Percentiles rank a stretch among this genome's conserved stretches.
Evolutionary conservation across 2,888 invertebrate genomes (phyloP).

Genomic region (Iphiclides podalirius): DNA sequence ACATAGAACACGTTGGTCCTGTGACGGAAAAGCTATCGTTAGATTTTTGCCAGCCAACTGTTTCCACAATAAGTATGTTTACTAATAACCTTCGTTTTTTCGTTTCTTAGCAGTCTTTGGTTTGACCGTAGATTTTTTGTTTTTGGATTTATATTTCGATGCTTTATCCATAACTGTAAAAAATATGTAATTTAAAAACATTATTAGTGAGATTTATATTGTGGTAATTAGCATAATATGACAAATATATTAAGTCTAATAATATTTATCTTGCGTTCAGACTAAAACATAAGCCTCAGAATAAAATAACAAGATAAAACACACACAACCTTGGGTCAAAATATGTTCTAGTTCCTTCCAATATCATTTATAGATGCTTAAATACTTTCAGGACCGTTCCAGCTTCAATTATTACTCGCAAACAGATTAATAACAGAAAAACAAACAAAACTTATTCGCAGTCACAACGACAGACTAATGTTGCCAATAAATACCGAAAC

Average conservation of each 20-base stretch:
- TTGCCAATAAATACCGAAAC: conserved; percentile 8
- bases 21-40: neutral
- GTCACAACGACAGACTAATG: neutral
- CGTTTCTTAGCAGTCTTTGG: conserved; percentile 57
- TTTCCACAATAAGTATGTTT: neutral
- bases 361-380: no score
- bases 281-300: no score
- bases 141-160: conserved; percentile 53
- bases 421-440: no score
- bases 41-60: neutral
- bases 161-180: conserved; percentile 58
- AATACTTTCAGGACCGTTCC: no score
- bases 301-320: no score
- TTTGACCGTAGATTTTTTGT: conserved; percentile 53
- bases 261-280: no score
- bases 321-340: no score
- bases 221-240: no score
- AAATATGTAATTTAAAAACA: neutral
- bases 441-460: neutral
- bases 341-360: no score
- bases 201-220: no score
- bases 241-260: no score
- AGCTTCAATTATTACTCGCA: no score
- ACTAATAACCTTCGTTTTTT: conserved; percentile 53
- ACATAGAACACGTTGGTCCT: conserved; percentile 71